These are phyloP conservation scores for Oceanodroma leucorhoa DNA, from an alignment of 2,797 vertebrate genomes.

Conservation along the genomic window DNA sequence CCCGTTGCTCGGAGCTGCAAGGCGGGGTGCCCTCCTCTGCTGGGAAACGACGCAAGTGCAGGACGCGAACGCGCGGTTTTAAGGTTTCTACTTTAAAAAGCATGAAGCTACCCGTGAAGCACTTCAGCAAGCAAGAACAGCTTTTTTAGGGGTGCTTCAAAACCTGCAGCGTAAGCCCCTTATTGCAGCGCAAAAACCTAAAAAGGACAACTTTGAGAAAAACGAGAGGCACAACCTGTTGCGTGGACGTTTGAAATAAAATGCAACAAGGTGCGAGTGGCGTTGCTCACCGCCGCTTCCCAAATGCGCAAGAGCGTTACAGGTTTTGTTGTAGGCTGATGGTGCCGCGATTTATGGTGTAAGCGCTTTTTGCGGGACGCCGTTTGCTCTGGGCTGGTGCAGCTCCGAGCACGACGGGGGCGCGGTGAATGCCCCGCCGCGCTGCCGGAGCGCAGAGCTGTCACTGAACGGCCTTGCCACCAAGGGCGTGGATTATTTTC, in stretches of 20 bases:
- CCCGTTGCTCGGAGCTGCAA: neutral
- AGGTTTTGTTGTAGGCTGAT: rapidly evolving
- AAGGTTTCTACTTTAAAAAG: neutral
- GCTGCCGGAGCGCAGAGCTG: neutral
- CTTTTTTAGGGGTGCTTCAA: rapidly evolving
- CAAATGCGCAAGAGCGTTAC: rapidly evolving
- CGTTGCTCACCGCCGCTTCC: neutral
- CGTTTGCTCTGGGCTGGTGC: no score
- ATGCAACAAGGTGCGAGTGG: rapidly evolving
- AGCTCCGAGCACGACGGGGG: neutral
- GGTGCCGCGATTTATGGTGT: rapidly evolving
- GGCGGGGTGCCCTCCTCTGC: neutral
- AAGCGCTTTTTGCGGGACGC: rapidly evolving
- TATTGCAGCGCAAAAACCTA: rapidly evolving
- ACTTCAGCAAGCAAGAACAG: rapidly evolving
- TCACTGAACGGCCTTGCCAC: neutral
- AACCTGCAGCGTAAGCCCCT: neutral
- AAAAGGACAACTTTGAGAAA: rapidly evolving
- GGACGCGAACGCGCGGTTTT: rapidly evolving
- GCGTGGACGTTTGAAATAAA: rapidly evolving
- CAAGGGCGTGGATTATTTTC: rapidly evolving
- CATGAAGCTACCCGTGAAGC: rapidly evolving
- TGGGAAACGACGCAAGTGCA: neutral
- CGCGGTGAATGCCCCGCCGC: neutral
- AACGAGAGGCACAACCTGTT: neutral